These are phyloP conservation scores for Ophion obscuratus DNA, from an alignment of 2,888 invertebrate genomes.

Conservation along the genomic window DNA sequence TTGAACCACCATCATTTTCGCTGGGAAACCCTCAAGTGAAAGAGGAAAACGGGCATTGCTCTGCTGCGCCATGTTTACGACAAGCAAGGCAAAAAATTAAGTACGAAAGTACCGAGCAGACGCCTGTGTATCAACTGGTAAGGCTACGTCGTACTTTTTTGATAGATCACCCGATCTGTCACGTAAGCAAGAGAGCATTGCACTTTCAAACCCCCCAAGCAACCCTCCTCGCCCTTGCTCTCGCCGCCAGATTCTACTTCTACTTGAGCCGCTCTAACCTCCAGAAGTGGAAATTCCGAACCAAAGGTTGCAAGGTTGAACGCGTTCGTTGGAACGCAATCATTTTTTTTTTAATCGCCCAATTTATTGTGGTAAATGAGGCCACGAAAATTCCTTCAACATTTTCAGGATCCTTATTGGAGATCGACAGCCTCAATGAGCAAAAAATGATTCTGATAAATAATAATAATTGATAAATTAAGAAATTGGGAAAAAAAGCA, in stretches of 20 bases:
- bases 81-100: neutral
- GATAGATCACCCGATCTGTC: slow-evolving; percentile 70
- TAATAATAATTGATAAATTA: too few species aligned
- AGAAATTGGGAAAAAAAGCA: too few species aligned
- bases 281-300: neutral
- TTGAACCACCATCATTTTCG: neutral
- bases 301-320: too few species aligned
- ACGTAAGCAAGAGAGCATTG: slow-evolving; percentile 42
- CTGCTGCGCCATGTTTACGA: neutral
- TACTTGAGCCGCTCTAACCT: slow-evolving; percentile 5
- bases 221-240: neutral
- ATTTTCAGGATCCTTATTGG: neutral
- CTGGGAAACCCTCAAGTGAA: neutral
- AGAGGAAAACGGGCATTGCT: neutral
- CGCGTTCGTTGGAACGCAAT: neutral
- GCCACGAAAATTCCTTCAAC: neutral
- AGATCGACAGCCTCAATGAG: neutral
- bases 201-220: slow-evolving; percentile 2
- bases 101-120: slow-evolving; percentile 21
- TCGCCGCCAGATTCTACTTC: slow-evolving; percentile 20
- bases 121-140: slow-evolving; percentile 52
- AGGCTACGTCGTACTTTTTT: slow-evolving; percentile 59
- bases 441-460: neutral
- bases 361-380: neutral
- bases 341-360: neutral